Percentiles rank a stretch among this genome's conserved stretches.
phyloP scores from a whole-genome alignment of 2,797 vertebrate species.

The Gymnocypris eckloni region DNA sequence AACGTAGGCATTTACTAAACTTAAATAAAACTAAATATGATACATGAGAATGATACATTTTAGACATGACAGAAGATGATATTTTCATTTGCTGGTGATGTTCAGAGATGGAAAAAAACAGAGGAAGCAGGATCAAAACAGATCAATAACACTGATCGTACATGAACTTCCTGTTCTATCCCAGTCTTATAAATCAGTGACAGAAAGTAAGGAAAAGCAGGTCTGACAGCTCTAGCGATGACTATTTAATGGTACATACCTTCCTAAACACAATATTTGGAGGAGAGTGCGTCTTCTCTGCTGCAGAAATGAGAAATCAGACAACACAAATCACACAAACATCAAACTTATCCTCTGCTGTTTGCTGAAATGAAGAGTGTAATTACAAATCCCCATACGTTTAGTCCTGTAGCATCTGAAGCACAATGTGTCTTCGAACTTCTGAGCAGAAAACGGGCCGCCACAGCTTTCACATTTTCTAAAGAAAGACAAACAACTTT shows the following conservation, averaged over 20 bases:
- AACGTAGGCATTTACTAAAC: neutral
- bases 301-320: slow-evolving; percentile 41
- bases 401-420: slow-evolving; percentile 50
- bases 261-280: slow-evolving; percentile 66
- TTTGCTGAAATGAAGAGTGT: neutral
- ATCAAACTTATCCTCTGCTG: neutral
- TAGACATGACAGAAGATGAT: neutral
- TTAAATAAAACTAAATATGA: neutral
- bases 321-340: neutral
- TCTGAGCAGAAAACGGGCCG: slow-evolving; percentile 34
- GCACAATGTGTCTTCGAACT: slow-evolving; percentile 48
- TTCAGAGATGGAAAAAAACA: neutral
- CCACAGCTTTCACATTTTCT: slow-evolving; percentile 62
- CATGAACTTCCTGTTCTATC: neutral
- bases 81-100: neutral
- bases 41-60: neutral
- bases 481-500: slow-evolving; percentile 13
- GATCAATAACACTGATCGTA: neutral
- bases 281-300: slow-evolving; percentile 42
- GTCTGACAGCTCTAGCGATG: neutral
- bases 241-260: slow-evolving; percentile 52
- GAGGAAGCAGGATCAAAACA: neutral
- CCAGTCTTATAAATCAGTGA: neutral
- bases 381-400: slow-evolving; percentile 52
- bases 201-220: neutral